These are phyloP conservation scores for Dissostichus mawsoni DNA, from an alignment of 2,113 vertebrate genomes.

Conservation along the genomic window DNA sequence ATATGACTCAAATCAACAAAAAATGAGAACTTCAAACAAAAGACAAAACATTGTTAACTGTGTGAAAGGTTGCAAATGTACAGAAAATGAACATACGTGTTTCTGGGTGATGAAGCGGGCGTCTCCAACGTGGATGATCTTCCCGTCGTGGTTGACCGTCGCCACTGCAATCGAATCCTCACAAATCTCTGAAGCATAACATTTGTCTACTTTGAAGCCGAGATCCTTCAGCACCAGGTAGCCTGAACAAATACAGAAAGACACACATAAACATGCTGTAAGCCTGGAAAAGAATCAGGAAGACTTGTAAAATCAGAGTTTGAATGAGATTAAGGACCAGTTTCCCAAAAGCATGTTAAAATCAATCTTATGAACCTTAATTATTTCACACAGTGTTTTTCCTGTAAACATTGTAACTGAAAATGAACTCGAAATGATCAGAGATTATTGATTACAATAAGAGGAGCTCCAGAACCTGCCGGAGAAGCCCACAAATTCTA, in stretches of 20 bases:
- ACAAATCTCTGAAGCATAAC: conserved; percentile 92
- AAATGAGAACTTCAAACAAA: not conserved
- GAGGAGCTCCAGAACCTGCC: no score
- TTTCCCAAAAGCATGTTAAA: not conserved
- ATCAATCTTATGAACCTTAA: not conserved
- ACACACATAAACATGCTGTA: not conserved
- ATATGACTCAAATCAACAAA: not conserved
- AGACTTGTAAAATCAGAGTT: no score
- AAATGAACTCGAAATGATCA: no score
- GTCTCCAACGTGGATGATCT: conserved; percentile 88
- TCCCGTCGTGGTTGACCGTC: conserved; percentile 87
- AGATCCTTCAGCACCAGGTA: conserved; percentile 92
- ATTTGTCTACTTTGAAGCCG: conserved; percentile 92
- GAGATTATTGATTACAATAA: no score
- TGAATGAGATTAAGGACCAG: no score
- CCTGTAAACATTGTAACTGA: no score
- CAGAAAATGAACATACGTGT: conserved; percentile 72
- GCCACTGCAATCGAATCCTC: conserved; percentile 88
- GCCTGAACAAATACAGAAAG: conserved; percentile 74
- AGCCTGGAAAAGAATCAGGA: no score
- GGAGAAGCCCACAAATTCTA: no score
- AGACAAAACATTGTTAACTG: not conserved
- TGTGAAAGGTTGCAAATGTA: not conserved
- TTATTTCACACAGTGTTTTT: no score
- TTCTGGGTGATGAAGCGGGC: conserved; percentile 87